phyloP scores from a whole-genome alignment of 1,140 invertebrate species.

The Atta texana region DNA sequence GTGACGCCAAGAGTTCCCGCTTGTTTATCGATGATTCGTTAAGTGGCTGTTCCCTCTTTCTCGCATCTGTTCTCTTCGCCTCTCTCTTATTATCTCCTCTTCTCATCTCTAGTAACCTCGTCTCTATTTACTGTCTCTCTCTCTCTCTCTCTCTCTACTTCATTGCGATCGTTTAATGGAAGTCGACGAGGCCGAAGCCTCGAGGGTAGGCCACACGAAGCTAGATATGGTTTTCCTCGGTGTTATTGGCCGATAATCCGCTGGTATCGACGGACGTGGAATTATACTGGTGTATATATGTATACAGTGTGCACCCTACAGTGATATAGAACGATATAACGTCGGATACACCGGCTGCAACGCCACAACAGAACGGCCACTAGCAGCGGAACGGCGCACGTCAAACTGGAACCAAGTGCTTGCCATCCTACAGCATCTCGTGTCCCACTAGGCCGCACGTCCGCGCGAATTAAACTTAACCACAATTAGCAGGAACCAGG shows the following conservation, averaged over 20 bases:
- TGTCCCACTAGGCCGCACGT: conserved; percentile 56
- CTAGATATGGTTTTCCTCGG: conserved; percentile 68
- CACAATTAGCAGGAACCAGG: conserved; percentile 76
- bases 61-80: background rate
- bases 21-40: conserved; percentile 75
- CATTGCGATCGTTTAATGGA: conserved; percentile 52
- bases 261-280: conserved; percentile 67
- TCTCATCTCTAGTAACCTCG: conserved; percentile 32
- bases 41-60: conserved; percentile 65
- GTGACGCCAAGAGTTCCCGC: conserved; percentile 65
- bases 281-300: conserved; percentile 60
- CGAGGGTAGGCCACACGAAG: conserved; percentile 45
- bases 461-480: conserved; percentile 79
- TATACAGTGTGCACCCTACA: conserved; percentile 28
- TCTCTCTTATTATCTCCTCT: conserved; percentile 24
- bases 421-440: conserved; percentile 14
- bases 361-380: conserved; percentile 28
- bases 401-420: conserved; percentile 57
- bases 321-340: conserved; percentile 37
- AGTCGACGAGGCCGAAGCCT: conserved; percentile 55
- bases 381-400: conserved; percentile 42
- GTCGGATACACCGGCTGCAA: conserved; percentile 62
- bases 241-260: conserved; percentile 78
- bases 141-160: background rate
- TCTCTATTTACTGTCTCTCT: background rate